These are phyloP conservation scores for Muscicapa adusta DNA, from an alignment of 2,113 vertebrate species.

Conservation along the genomic window DNA sequence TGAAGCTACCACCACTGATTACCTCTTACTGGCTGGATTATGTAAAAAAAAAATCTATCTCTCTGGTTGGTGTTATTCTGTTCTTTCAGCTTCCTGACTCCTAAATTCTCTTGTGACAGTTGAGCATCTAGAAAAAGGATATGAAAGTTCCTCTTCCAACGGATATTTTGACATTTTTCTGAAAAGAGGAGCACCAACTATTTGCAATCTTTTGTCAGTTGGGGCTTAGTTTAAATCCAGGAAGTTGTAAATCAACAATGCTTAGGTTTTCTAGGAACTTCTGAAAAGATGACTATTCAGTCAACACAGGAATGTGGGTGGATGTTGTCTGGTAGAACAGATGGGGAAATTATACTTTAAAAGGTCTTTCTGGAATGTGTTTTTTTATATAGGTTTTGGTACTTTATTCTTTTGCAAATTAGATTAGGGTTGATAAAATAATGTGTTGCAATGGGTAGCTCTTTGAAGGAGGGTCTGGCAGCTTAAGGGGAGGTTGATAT, in stretches of 20 bases:
- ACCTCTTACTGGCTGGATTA: neutral
- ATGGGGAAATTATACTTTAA: neutral
- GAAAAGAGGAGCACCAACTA: neutral
- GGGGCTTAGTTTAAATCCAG: neutral
- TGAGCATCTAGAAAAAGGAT: neutral
- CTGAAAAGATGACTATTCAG: neutral
- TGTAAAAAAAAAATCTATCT: neutral
- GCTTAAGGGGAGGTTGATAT: neutral
- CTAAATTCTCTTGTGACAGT: neutral
- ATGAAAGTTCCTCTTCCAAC: neutral
- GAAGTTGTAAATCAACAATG: neutral
- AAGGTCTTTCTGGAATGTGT: neutral
- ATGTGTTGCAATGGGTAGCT: neutral
- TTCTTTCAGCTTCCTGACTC: neutral
- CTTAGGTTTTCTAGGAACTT: neutral
- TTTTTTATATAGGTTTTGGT: neutral
- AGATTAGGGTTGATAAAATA: neutral
- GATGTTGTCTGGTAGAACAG: neutral
- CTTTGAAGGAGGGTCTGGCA: neutral
- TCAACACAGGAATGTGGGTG: neutral
- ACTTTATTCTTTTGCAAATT: conserved; percentile 4
- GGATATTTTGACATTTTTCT: neutral
- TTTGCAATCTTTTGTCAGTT: neutral
- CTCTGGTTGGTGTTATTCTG: neutral
- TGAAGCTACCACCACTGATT: neutral